These are phyloP conservation scores for Ageneiosus marmoratus DNA, from an alignment of 2,113 vertebrate genomes.

Conservation along the genomic window DNA sequence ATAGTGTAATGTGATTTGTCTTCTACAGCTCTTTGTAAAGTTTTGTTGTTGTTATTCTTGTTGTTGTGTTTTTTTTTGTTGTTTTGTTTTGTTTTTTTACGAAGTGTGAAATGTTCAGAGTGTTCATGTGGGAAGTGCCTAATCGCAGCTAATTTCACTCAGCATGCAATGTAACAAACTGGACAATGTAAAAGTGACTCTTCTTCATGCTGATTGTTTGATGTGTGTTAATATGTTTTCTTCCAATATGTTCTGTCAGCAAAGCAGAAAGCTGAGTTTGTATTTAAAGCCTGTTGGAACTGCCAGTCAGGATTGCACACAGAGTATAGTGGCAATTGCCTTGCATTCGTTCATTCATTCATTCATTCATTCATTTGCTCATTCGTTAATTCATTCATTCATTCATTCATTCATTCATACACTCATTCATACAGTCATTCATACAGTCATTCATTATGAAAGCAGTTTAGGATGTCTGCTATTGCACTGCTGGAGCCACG, in stretches of 20 bases:
- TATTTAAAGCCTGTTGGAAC: conserved; percentile 52
- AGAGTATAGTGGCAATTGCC: conserved; percentile 65
- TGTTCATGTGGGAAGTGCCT: conserved; percentile 81
- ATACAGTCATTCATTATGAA: conserved; percentile 20
- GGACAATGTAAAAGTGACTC: conserved; percentile 38
- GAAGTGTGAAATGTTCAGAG: conserved; percentile 58
- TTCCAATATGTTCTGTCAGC: neutral
- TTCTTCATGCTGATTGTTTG: neutral
- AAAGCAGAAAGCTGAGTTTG: conserved; percentile 33
- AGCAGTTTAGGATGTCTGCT: conserved; percentile 68
- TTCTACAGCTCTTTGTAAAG: conserved; percentile 16
- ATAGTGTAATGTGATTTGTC: conserved; percentile 49
- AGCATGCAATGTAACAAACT: conserved; percentile 53
- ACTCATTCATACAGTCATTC: conserved; percentile 19
- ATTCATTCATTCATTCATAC: conserved; percentile 20
- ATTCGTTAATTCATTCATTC: conserved; percentile 17
- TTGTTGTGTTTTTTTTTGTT: conserved; percentile 44
- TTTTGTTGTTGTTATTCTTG: neutral
- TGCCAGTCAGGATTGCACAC: conserved; percentile 66
- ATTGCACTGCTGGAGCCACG: conserved; percentile 66
- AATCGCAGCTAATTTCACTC: conserved; percentile 66
- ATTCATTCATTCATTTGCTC: neutral
- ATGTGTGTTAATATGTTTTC: conserved; percentile 11
- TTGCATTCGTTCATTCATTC: conserved; percentile 33
- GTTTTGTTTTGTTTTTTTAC: no score